Evolutionary conservation across 2,888 invertebrate genomes (phyloP).

Genomic region (Tachina lurida): DNA sequence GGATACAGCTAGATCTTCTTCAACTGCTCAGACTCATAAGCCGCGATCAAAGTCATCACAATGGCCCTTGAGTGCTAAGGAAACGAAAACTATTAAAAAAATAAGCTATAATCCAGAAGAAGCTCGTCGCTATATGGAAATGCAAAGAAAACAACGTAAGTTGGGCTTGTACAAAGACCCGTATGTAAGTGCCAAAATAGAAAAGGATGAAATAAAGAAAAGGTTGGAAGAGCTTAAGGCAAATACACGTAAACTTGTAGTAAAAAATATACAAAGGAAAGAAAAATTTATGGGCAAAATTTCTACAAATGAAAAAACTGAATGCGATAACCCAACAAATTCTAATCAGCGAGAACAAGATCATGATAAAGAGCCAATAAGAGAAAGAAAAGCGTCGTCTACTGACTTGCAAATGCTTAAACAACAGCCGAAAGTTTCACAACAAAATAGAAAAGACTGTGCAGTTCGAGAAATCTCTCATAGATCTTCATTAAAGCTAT

Average conservation of each 20-base stretch:
- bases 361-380: not conserved
- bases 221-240: slow-evolving; percentile 83
- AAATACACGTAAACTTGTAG: slow-evolving; percentile 83
- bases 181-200: slow-evolving; percentile 75
- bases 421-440: not conserved
- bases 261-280: slow-evolving; percentile 80
- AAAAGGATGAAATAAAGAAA: slow-evolving; percentile 82
- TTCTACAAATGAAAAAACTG: not conserved
- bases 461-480: not conserved
- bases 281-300: slow-evolving; percentile 28
- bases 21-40: not conserved
- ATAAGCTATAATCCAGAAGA: slow-evolving; percentile 84
- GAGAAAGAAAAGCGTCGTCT: not conserved
- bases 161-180: slow-evolving; percentile 71
- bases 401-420: slow-evolving; percentile 6
- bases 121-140: slow-evolving; percentile 84
- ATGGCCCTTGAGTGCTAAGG: slow-evolving; percentile 69
- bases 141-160: slow-evolving; percentile 84
- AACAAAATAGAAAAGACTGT: not conserved
- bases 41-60: slow-evolving; percentile 72
- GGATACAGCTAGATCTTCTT: slow-evolving; percentile 43
- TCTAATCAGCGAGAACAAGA: not conserved
- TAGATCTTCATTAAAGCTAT: not conserved
- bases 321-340: not conserved
- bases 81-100: slow-evolving; percentile 60